phyloP scores from a whole-genome alignment of 2,113 vertebrate genomes.

The Oryctolagus cuniculus region DNA sequence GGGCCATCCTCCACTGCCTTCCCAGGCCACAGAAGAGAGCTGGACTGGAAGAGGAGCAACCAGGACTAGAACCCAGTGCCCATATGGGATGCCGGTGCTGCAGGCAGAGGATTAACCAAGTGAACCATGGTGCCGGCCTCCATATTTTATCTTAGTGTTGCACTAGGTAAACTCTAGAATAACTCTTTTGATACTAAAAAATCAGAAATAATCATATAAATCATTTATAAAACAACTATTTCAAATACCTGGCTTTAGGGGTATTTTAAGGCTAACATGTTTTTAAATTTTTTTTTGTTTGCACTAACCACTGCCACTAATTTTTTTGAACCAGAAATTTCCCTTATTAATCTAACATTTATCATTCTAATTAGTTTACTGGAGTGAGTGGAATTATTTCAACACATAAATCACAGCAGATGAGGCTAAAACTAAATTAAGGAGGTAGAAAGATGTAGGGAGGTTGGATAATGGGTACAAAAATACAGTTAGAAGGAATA shows the following conservation, averaged over 20 bases:
- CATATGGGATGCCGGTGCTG: no score
- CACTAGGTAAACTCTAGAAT: background rate
- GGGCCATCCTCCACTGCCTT: no score
- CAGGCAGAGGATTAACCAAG: no score
- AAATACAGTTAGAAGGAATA: no score
- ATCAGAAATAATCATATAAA: slow-evolving; percentile 19
- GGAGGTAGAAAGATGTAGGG: background rate
- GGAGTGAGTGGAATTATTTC: background rate
- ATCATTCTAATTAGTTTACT: background rate
- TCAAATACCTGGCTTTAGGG: background rate
- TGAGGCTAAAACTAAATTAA: background rate
- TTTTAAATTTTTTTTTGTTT: background rate
- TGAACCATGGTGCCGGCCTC: no score
- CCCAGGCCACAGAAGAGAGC: no score
- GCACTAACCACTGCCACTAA: background rate
- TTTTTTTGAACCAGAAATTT: slow-evolving; percentile 27
- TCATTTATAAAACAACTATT: background rate
- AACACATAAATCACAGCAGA: background rate
- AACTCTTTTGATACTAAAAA: slow-evolving; percentile 37
- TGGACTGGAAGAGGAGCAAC: no score
- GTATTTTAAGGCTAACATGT: slow-evolving; percentile 31
- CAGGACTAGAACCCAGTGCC: no score
- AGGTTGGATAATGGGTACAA: no score
- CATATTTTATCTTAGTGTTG: background rate
- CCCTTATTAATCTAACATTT: background rate